Evolutionary conservation across 2,888 invertebrate species (phyloP).

Genomic region (Bombyx huttoni): DNA sequence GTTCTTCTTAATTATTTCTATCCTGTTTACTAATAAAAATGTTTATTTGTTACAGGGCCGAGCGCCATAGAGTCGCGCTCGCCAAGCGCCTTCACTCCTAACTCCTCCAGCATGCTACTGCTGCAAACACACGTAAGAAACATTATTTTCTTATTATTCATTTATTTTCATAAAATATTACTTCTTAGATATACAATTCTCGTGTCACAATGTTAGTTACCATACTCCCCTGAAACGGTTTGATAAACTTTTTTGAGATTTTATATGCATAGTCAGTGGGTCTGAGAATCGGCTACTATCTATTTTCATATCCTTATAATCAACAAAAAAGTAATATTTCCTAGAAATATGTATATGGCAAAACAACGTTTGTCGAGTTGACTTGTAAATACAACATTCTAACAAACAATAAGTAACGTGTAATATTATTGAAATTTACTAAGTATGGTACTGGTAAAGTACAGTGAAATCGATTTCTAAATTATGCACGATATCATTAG

Average conservation of each 20-base stretch:
- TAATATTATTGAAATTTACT: no score
- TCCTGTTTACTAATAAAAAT: slow-evolving; percentile 15
- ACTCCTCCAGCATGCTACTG: slow-evolving; percentile 91
- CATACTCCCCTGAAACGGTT: no score
- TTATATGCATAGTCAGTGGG: no score
- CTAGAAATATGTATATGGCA: no score
- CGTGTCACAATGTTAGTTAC: no score
- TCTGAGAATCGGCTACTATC: no score
- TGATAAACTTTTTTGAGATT: no score
- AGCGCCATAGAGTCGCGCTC: slow-evolving; percentile 71
- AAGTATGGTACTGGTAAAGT: neutral
- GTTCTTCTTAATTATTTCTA: neutral
- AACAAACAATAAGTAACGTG: neutral
- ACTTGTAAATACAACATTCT: neutral
- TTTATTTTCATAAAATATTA: neutral
- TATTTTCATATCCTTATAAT: no score
- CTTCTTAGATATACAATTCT: no score
- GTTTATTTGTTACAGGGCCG: slow-evolving; percentile 64
- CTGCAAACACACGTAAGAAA: slow-evolving; percentile 89
- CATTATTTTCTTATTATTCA: neutral
- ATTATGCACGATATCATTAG: slow-evolving; percentile 14
- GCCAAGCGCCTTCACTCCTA: slow-evolving; percentile 70
- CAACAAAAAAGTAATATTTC: no score
- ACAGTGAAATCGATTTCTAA: neutral
- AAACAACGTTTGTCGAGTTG: no score